These are phyloP conservation scores for Chiridota heheva DNA, from an alignment of 35 echinoderm and acorn worm genomes.

Conservation along the genomic window DNA sequence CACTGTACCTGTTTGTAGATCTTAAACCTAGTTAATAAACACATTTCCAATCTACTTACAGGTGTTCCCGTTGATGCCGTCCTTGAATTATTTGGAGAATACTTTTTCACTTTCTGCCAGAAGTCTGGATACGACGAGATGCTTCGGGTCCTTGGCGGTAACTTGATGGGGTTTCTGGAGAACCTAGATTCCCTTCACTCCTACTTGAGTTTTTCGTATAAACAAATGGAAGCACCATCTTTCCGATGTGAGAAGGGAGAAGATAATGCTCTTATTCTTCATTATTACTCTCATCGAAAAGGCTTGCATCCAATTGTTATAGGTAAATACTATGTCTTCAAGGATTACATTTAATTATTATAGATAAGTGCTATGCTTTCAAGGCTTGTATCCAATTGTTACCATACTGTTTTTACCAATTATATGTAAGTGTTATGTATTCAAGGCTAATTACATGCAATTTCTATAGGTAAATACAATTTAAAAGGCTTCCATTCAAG, in stretches of 20 bases:
- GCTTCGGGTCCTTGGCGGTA: constrained; percentile 84
- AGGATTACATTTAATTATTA: too few species aligned
- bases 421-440: too few species aligned
- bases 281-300: constrained; percentile 98
- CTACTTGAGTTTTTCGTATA: constrained; percentile 97
- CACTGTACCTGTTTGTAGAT: too few species aligned
- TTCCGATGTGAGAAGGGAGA: constrained; percentile 84
- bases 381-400: too few species aligned
- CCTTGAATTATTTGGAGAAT: constrained; percentile 90
- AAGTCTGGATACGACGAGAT: constrained; percentile 96
- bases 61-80: constrained; percentile 67
- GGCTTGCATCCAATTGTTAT: constrained; percentile 98
- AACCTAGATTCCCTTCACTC: constrained; percentile 96
- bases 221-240: constrained; percentile 97
- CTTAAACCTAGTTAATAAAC: too few species aligned
- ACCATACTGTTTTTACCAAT: too few species aligned
- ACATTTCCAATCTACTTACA: constrained; percentile 32
- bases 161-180: constrained; percentile 89
- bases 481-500: constrained; percentile 96
- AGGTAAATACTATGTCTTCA: constrained; percentile 51
- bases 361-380: too few species aligned
- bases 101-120: constrained; percentile 98
- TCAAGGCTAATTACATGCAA: too few species aligned
- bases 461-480: too few species aligned
- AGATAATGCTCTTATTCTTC: constrained; percentile 81